Evolutionary conservation across 2,113 vertebrate genomes (phyloP), one percentile per base, ranked within the genome.

Genomic region (Nothoprocta perdicaria): DNA sequence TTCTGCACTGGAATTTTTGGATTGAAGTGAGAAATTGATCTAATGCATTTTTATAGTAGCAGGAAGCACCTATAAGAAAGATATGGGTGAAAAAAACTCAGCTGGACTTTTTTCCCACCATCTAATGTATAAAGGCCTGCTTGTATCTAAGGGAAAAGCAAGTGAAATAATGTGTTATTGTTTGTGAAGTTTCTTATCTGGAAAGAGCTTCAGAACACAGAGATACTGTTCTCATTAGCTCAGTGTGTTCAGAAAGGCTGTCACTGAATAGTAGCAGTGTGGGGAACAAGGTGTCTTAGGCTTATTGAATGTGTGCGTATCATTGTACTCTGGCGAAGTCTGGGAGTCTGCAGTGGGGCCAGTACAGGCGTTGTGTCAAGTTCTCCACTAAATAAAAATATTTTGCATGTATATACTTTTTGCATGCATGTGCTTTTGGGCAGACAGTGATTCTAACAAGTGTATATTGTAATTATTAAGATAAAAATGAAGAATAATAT

Each of bases 291-390:
- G 50, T 50, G 33, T 1, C 19, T 10, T 15, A 13, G 13, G 29
- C 7, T 41, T 15, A 2, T 1, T 23, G 31, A 13, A 9, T 4
- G 7, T 6, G 2, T 3, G 1, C 35, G 2, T 12, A 41, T 48
- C n/a, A 23, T 45, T 79, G 18, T 3, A 0, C 6, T 40, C 8
- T 75, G 29, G n/a, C 21, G n/a, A 10, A 74, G 13, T 23, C 38
- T 13, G 10, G 14, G 57, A 21, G 18, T 7, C 55, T 40, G 22
- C 66, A 29, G 15, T 1, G 0, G 1, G 53, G 53, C 53, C 4
- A 22, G 6, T 13, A 1, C 5, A 33, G 31, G 31, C 9, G 3
- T 61, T 62, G 23, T 38, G 23, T 41, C 38, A 72, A 11, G 5
- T 55, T 58, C 29, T 67, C 12, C 21, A 1, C 27, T 50, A 50